These are phyloP conservation scores for Macaca nemestrina DNA, from an alignment of 2,113 vertebrate species.

Conservation along the genomic window DNA sequence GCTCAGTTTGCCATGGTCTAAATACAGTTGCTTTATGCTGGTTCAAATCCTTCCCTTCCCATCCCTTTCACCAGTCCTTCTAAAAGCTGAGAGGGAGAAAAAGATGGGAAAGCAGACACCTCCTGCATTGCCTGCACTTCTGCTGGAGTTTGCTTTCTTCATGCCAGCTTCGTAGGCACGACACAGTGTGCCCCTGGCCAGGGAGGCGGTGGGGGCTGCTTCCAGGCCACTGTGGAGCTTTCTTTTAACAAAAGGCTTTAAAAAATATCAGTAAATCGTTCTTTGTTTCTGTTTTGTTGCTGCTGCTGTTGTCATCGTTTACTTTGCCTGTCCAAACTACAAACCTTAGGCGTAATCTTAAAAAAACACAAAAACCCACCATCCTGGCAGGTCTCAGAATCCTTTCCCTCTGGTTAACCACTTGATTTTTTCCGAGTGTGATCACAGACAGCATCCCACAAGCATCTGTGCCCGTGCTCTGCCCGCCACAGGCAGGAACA, in stretches of 20 bases:
- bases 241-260: slow-evolving; percentile 34
- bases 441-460: slow-evolving; percentile 77
- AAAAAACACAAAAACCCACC: slow-evolving; percentile 53
- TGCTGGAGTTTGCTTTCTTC: not conserved
- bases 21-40: slow-evolving; percentile 64
- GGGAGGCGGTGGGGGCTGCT: not conserved
- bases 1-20: slow-evolving; percentile 76
- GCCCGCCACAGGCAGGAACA: slow-evolving; percentile 61
- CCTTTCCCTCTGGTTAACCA: slow-evolving; percentile 82
- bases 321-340: slow-evolving; percentile 64
- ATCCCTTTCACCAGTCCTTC: not conserved
- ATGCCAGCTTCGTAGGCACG: not conserved
- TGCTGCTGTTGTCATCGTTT: slow-evolving; percentile 61
- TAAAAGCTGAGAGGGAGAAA: not conserved
- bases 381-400: slow-evolving; percentile 77
- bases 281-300: slow-evolving; percentile 69
- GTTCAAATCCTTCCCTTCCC: not conserved
- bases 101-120: not conserved
- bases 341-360: slow-evolving; percentile 56
- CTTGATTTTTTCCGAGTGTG: slow-evolving; percentile 84
- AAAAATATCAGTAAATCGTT: not conserved
- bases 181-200: not conserved
- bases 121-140: not conserved
- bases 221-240: not conserved
- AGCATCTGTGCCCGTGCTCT: slow-evolving; percentile 59